Percentiles rank a stretch among this genome's conserved stretches.
Conservation (phyloP, 2,888 invertebrate genomes). For the Mylabris sibirica region DNA sequence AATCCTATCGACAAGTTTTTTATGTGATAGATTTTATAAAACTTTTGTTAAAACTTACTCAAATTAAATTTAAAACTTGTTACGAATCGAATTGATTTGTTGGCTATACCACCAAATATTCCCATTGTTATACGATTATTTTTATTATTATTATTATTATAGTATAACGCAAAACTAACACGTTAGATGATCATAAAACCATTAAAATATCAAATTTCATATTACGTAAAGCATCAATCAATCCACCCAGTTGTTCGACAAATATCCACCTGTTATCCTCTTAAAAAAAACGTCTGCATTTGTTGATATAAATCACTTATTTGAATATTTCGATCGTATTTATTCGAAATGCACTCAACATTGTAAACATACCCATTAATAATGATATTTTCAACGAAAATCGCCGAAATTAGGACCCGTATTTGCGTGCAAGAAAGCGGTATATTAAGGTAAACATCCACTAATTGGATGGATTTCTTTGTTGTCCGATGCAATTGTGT, state of each 20-base stretch:
- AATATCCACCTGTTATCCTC: constrained; percentile 1
- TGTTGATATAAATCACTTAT: neutral
- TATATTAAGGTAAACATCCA: no score
- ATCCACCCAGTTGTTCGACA: neutral
- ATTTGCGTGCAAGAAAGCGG: neutral
- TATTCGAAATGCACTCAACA: no score
- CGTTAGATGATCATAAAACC: constrained; percentile 16
- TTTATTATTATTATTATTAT: no score
- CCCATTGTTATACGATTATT: no score
- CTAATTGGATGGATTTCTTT: no score
- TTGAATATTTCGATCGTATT: neutral
- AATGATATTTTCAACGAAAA: neutral
- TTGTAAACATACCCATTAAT: neutral
- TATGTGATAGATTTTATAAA: no score
- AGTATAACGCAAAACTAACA: neutral
- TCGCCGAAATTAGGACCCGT: neutral
- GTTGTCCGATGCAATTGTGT: no score
- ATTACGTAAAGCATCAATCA: neutral
- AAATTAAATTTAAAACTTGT: neutral
- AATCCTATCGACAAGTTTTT: no score
- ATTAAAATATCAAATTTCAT: constrained; percentile 25
- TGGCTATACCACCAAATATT: no score
- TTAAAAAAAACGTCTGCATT: neutral
- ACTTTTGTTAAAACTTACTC: no score
- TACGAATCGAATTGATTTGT: no score